Percentiles rank a stretch among this genome's conserved stretches.
Conservation (phyloP, 2,113 vertebrate species). For the Psettodes erumei region DNA sequence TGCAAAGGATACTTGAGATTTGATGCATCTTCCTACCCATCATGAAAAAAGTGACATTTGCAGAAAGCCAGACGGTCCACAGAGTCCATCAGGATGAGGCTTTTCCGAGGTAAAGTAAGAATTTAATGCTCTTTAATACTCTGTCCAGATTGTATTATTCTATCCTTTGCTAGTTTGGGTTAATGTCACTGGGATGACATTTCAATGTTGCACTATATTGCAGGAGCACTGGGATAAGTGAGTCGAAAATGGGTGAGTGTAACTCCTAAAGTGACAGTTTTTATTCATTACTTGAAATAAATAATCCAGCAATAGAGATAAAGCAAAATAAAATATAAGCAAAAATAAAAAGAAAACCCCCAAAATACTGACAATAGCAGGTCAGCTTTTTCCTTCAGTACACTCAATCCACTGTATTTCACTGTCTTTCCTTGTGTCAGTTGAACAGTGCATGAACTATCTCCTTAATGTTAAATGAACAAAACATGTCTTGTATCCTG, state of each 20-base stretch:
- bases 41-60: constrained; percentile 57
- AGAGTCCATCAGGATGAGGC: not conserved
- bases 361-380: too few species aligned
- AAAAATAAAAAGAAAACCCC: not conserved
- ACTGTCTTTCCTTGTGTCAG: not conserved
- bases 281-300: constrained; percentile 7
- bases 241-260: constrained; percentile 49
- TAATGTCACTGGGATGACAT: not conserved
- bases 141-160: too few species aligned
- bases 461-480: constrained; percentile 38
- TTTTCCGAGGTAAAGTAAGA: constrained; percentile 18
- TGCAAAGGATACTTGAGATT: not conserved
- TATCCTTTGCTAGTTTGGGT: too few species aligned
- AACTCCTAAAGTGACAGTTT: not conserved
- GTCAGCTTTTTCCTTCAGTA: not conserved
- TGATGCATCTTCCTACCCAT: not conserved
- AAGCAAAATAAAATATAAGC: too few species aligned
- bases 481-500: not conserved
- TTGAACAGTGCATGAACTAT: not conserved
- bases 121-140: not conserved
- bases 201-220: constrained; percentile 4
- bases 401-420: constrained; percentile 1
- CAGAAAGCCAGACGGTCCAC: constrained; percentile 5
- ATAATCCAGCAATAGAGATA: not conserved
- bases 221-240: constrained; percentile 10